Conservation (phyloP, 1,140 invertebrate species). For the Euglossa dilemma region DNA sequence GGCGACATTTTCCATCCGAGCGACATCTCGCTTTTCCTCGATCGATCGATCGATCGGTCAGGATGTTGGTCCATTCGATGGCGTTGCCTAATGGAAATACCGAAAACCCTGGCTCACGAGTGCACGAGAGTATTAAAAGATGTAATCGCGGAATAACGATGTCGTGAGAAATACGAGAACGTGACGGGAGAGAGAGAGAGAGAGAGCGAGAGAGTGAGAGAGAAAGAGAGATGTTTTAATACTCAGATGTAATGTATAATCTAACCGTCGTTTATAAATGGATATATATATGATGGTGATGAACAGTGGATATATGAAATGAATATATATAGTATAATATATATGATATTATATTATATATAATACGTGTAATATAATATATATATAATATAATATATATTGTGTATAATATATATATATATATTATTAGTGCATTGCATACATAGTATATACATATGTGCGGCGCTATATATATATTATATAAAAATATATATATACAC, state of each 20-base stretch:
- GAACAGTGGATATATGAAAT: constrained; percentile 62
- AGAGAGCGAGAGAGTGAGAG: constrained; percentile 24
- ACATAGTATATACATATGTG: constrained; percentile 63
- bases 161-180: constrained; percentile 6
- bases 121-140: constrained; percentile 44
- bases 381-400: constrained; percentile 72
- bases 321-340: constrained; percentile 68
- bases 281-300: constrained; percentile 61
- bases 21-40: neutral
- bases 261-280: constrained; percentile 75
- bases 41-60: neutral
- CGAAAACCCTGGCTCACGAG: constrained; percentile 57
- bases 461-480: constrained; percentile 67
- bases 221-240: constrained; percentile 67
- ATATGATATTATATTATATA: too few relatives aligned
- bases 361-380: too few relatives aligned
- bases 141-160: constrained; percentile 34
- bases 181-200: constrained; percentile 19
- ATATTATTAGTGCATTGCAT: constrained; percentile 60
- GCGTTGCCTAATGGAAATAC: constrained; percentile 4
- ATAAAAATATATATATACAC: constrained; percentile 70
- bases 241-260: constrained; percentile 74
- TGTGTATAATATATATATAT: constrained; percentile 72
- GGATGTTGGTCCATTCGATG: neutral
- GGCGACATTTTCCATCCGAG: neutral